phyloP scores from a whole-genome alignment of 64 coral and sea anemone species.

The Catalaphyllia jardinei region DNA sequence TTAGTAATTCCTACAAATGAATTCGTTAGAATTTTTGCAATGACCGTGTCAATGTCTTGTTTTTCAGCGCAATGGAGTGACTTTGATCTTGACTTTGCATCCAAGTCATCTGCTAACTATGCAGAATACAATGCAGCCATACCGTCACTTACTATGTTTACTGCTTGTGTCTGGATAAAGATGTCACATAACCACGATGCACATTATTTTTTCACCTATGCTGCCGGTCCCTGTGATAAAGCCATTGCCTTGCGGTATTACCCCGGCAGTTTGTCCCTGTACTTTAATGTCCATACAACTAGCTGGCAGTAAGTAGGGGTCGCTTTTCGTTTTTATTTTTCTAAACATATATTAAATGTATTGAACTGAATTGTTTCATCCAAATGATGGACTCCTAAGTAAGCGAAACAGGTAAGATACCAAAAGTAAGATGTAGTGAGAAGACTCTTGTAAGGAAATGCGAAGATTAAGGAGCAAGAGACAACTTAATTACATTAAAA shows the following conservation, averaged over 20 bases:
- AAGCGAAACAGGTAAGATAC: no score
- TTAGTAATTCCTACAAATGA: no score
- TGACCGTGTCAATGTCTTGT: neutral
- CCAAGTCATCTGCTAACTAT: neutral
- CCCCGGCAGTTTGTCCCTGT: neutral
- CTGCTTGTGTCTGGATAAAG: neutral
- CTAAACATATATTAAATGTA: no score
- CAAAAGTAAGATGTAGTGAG: no score
- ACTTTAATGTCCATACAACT: neutral
- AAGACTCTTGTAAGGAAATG: no score
- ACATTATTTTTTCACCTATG: neutral
- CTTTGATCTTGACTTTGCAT: neutral
- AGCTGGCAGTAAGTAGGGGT: neutral
- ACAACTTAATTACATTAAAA: no score
- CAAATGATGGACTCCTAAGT: no score
- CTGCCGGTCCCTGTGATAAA: neutral
- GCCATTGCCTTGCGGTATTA: neutral
- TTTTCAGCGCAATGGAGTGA: constrained; percentile 7
- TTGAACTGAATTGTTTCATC: no score
- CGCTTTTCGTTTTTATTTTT: neutral
- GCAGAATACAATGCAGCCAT: neutral
- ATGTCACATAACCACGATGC: neutral
- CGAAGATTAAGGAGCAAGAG: no score
- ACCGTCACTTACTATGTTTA: neutral
- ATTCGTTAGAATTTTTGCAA: no score